phyloP scores from a whole-genome alignment of 92 coral and sea anemone species.

The Porites cylindrica region DNA sequence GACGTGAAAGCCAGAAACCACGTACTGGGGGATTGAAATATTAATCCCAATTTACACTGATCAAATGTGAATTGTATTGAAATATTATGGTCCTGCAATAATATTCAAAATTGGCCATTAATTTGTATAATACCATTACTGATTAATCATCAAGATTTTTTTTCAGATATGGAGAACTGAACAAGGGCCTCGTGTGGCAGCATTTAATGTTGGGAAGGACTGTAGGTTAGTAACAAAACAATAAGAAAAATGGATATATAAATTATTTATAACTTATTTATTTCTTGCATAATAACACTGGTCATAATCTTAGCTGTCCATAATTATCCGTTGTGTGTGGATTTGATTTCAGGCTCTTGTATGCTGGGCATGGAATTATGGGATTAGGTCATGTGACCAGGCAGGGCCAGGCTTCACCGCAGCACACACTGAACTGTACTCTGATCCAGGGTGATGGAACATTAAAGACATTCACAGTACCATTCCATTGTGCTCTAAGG shows the following conservation, averaged over 20 bases:
- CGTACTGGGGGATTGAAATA: too few species aligned
- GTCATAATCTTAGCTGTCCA: too few species aligned
- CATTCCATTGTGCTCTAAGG: slow-evolving; percentile 99
- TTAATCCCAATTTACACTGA: too few species aligned
- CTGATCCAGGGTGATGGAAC: slow-evolving; percentile 94
- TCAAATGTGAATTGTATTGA: too few species aligned
- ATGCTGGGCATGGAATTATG: slow-evolving; percentile 97
- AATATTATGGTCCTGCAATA: too few species aligned
- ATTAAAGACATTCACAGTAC: slow-evolving; percentile 87
- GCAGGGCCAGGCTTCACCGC: slow-evolving; percentile 91
- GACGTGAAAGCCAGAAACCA: too few species aligned
- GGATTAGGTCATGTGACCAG: slow-evolving; percentile 95
- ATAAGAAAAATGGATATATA: too few species aligned
- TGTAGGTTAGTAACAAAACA: slow-evolving; percentile 73
- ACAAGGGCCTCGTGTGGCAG: slow-evolving; percentile 99
- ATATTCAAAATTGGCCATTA: too few species aligned
- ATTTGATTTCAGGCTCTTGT: slow-evolving; percentile 72
- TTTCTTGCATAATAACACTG: too few species aligned
- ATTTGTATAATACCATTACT: background rate
- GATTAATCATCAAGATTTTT: background rate
- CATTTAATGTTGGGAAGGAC: slow-evolving; percentile 96
- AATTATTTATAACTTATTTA: too few species aligned
- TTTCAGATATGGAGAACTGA: slow-evolving; percentile 97
- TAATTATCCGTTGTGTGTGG: too few species aligned
- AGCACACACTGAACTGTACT: slow-evolving; percentile 92